Percentiles rank a stretch among this genome's conserved stretches.
These are phyloP conservation scores for Hirtodrosophila duncani DNA, from an alignment of 2,888 invertebrate genomes.

Conservation along the genomic window DNA sequence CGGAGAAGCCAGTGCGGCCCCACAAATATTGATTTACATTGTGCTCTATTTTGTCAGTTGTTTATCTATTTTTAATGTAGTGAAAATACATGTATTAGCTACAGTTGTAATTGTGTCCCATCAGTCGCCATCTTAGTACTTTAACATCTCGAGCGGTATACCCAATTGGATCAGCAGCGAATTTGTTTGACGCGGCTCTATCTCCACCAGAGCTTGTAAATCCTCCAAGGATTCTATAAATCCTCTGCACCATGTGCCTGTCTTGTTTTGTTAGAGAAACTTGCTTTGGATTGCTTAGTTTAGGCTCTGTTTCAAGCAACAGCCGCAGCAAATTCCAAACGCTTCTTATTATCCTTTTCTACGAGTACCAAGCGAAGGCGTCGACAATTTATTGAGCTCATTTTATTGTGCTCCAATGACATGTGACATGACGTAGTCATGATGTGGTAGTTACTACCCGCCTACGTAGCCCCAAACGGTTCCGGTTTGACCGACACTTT, in stretches of 20 bases:
- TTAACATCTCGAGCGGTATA: slow-evolving; percentile 66
- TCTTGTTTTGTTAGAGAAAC: too few relatives aligned
- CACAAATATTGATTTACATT: slow-evolving; percentile 82
- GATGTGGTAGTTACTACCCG: slow-evolving; percentile 41
- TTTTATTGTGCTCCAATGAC: slow-evolving; percentile 4
- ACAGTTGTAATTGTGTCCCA: not conserved
- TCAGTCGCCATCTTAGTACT: slow-evolving; percentile 58
- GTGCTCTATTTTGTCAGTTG: slow-evolving; percentile 18
- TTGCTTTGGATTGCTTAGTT: not conserved
- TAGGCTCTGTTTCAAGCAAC: not conserved
- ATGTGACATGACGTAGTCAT: slow-evolving; percentile 9
- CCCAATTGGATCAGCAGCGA: slow-evolving; percentile 52
- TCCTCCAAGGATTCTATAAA: slow-evolving; percentile 62
- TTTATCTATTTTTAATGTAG: slow-evolving; percentile 7
- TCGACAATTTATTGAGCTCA: slow-evolving; percentile 42
- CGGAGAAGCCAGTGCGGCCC: slow-evolving; percentile 88
- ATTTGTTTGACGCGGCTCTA: slow-evolving; percentile 34
- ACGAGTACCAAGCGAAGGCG: slow-evolving; percentile 51
- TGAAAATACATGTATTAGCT: slow-evolving; percentile 37
- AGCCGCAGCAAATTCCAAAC: slow-evolving; percentile 49
- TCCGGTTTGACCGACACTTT: slow-evolving; percentile 41
- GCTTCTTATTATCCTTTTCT: slow-evolving; percentile 55
- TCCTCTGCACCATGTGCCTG: slow-evolving; percentile 70
- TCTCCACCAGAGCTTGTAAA: slow-evolving; percentile 46
- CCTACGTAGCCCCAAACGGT: slow-evolving; percentile 39